phyloP scores from a whole-genome alignment of 92 coral and sea anemone genomes.

The Heliopora coerulea region DNA sequence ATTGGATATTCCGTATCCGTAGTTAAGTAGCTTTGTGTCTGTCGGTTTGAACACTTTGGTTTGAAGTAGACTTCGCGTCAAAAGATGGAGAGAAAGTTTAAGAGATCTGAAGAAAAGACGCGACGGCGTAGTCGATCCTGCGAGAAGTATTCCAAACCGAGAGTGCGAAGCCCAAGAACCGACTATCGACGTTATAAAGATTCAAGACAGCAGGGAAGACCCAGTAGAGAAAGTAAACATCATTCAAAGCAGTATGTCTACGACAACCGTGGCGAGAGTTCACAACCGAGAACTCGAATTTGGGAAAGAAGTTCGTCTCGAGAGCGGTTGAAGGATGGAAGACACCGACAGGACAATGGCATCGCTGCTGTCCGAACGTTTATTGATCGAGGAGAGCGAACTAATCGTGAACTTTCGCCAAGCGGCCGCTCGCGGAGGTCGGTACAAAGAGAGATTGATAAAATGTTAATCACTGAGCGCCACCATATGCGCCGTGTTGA shows the following conservation, averaged over 20 bases:
- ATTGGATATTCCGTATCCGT: neutral
- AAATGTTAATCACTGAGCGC: slow-evolving; percentile 38
- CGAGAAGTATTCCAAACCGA: neutral
- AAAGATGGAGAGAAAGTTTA: neutral
- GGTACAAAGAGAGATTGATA: slow-evolving; percentile 21
- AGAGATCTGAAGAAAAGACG: neutral
- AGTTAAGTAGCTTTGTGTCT: neutral
- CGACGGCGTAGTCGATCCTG: neutral
- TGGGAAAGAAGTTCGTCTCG: slow-evolving; percentile 1
- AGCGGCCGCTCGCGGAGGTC: neutral
- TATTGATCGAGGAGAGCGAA: neutral
- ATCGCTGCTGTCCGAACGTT: neutral
- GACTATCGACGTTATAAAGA: neutral
- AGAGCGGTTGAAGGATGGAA: neutral
- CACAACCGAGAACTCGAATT: neutral
- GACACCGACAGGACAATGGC: neutral
- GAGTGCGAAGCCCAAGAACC: neutral
- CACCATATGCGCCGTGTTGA: slow-evolving; percentile 30
- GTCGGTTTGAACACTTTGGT: neutral
- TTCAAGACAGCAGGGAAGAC: neutral
- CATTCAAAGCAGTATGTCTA: neutral
- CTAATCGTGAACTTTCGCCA: neutral
- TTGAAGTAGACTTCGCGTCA: neutral
- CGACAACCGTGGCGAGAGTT: neutral
- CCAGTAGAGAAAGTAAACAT: neutral